Evolutionary conservation across 2,113 vertebrate species (phyloP).

Genomic region (Oplegnathus fasciatus): DNA sequence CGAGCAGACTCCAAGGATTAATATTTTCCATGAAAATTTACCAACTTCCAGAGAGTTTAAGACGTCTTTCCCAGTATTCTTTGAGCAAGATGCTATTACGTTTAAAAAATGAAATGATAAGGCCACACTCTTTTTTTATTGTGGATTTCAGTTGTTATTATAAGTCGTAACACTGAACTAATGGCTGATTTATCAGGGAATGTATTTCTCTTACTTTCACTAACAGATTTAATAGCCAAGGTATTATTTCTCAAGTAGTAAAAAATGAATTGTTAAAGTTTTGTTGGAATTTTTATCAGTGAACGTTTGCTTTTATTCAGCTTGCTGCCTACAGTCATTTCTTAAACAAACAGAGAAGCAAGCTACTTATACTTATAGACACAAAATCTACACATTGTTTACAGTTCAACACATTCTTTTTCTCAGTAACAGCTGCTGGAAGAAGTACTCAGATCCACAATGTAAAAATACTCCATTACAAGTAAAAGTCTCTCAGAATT

Average conservation of each 20-base stretch:
- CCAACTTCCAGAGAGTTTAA: background rate
- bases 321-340: background rate
- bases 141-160: background rate
- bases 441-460: no score
- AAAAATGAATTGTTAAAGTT: background rate
- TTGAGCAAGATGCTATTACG: background rate
- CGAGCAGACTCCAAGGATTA: slow-evolving; percentile 6
- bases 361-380: background rate
- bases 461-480: no score
- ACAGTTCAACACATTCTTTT: no score
- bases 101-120: background rate
- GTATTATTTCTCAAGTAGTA: background rate
- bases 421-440: no score
- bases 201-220: background rate
- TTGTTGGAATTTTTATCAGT: background rate
- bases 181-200: background rate
- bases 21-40: slow-evolving; percentile 38
- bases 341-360: background rate
- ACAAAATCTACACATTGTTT: background rate
- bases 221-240: background rate
- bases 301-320: background rate
- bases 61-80: background rate
- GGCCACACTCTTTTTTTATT: background rate
- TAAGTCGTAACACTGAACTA: background rate
- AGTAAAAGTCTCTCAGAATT: no score